Evolutionary conservation across 2,888 invertebrate genomes (phyloP), one percentile per base, ranked within the genome.

Genomic region (Cecidostiba fungosa): DNA sequence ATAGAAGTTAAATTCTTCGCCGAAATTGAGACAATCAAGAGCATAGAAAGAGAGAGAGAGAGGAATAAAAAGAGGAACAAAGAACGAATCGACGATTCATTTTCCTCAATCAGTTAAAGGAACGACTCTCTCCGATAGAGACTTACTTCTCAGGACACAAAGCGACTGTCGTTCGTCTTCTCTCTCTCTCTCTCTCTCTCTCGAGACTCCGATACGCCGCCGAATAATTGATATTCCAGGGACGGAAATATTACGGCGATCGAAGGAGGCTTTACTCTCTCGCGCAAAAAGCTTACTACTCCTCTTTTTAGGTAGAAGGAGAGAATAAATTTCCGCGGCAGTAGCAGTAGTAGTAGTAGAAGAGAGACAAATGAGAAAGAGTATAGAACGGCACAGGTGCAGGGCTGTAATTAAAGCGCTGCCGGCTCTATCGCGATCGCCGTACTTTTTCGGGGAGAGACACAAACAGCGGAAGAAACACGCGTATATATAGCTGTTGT

Each of bases 71-170:
- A 23, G 66, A 0, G 23, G 32, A 73, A 78, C 29, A 54, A 14
- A 66, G 36, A 47, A 79, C 76, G 39, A 69, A 84, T 80, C 70
- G 76, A 3, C 62, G 66, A 72, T 81, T 85, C 85, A 81, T 81
- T 81, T 81, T 80, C 85, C 70, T 77, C 80, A 77, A 85, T 85
- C 85, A 77, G 80, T 77, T 76, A 59, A 80, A 80, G 74, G 84
- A 84, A 78, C 23, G 23, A n/a, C 54, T 72, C 43, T 59, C 78
- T 43, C 29, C 78, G 72, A 84, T 78, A 59, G 78, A 84, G 78
- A 78, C 70, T 78, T 69, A 70, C 29, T 26, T 29, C 73, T 26
- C 16, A 32, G 47, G 77, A 72, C 72, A 85, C 81, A 85, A 85
- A 81, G 74, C 69, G 82, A 32, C 82, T 59, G 54, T 77, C 86